phyloP scores from a whole-genome alignment of 2,797 vertebrate genomes.

The Molossus alvarezi region DNA sequence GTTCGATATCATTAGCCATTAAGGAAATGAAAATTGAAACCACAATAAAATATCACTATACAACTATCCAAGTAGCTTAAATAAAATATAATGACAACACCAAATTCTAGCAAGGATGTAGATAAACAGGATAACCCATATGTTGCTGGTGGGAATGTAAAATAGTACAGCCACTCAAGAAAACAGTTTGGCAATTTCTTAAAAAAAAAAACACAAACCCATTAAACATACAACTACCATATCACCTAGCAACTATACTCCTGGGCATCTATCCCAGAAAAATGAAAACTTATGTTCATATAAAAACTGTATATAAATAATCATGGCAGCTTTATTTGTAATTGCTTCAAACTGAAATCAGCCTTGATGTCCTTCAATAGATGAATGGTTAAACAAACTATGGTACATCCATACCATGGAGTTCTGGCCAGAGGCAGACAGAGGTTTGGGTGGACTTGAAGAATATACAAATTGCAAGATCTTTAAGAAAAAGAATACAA shows the following conservation, averaged over 20 bases:
- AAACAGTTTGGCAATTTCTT: constrained; percentile 34
- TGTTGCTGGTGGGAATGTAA: neutral
- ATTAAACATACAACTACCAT: constrained; percentile 22
- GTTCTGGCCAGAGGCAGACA: constrained; percentile 3
- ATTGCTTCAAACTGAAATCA: constrained; percentile 53
- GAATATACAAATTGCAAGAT: neutral
- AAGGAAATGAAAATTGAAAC: constrained; percentile 27
- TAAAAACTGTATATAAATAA: constrained; percentile 36
- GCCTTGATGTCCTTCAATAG: constrained; percentile 19
- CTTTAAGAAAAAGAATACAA: constrained; percentile 42
- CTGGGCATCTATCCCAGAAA: constrained; percentile 41
- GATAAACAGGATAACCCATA: constrained; percentile 22
- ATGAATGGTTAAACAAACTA: constrained; percentile 2
- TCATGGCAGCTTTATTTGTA: constrained; percentile 34
- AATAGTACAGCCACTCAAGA: neutral
- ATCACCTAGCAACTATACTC: neutral
- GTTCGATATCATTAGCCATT: neutral
- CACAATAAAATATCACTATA: constrained; percentile 16
- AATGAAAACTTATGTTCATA: constrained; percentile 8
- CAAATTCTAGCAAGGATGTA: constrained; percentile 12
- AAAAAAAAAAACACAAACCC: neutral
- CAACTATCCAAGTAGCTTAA: neutral
- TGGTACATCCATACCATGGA: neutral
- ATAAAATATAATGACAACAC: constrained; percentile 30
- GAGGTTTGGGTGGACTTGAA: neutral